Percentiles rank a stretch among this genome's conserved stretches.
Conservation (phyloP, 2,113 vertebrate genomes). For the Microtus richardsoni region DNA sequence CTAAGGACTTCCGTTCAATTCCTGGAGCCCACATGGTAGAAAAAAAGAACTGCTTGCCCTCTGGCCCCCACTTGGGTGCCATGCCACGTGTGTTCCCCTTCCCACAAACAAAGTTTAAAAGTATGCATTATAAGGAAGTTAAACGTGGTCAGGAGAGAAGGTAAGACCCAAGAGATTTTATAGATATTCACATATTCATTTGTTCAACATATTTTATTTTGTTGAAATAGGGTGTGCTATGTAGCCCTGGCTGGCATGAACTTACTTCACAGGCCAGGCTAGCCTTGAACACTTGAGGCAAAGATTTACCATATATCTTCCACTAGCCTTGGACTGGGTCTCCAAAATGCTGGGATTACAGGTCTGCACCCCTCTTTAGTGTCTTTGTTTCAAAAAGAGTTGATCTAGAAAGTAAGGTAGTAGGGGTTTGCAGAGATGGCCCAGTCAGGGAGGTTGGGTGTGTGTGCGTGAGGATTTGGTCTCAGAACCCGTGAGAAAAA, state of each 20-base stretch:
- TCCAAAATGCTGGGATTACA: neutral
- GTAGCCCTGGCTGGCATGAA: neutral
- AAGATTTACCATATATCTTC: neutral
- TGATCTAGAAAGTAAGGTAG: neutral
- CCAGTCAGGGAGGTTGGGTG: neutral
- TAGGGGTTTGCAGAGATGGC: neutral
- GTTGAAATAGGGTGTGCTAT: neutral
- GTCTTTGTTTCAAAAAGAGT: neutral
- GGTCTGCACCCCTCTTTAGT: neutral
- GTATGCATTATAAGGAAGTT: neutral
- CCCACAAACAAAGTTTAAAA: neutral
- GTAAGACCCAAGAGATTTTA: neutral
- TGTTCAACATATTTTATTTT: neutral
- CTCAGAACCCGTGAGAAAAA: neutral
- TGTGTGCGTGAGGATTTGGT: neutral
- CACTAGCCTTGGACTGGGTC: neutral
- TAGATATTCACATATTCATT: neutral
- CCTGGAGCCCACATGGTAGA: neutral
- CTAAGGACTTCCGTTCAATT: neutral
- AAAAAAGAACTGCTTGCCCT: neutral
- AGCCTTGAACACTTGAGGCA: neutral
- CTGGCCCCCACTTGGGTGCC: neutral
- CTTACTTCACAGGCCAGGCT: neutral
- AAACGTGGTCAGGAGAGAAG: neutral
- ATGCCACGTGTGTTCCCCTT: neutral